Evolutionary conservation across 2,113 vertebrate genomes (phyloP), one percentile per base, ranked within the genome.

Genomic region (Ciconia maguari): DNA sequence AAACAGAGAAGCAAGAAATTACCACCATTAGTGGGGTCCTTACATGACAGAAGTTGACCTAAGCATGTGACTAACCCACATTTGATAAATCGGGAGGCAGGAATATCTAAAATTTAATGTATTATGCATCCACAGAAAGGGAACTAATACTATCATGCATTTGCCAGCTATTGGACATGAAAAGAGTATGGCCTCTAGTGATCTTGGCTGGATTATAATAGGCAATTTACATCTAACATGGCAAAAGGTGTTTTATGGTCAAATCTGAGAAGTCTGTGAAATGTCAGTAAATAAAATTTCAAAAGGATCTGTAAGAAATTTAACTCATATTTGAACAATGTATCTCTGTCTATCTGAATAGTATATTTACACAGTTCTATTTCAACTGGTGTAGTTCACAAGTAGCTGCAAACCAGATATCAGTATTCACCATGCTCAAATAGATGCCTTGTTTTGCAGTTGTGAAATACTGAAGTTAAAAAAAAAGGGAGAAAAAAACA

Each of bases 401-500:
- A 86, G 38, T 78, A 83, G n/a, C 64, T 93, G 16, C n/a, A 74
- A 94, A 88, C 36, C 78, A 86, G 66, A 93, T 81, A 55, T 81
- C 85, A 66, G 36, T 75, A 94, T 92, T 86, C 86, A 58, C 46
- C 26, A 55, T 38, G 16, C 41, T 91, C 36, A 95, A 30, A 90
- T 55, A 52, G 12, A 86, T 83, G 58, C 5, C 18, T 80, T 86
- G 24, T 66, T 95, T 93, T 90, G 22, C 20, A 83, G n/a, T 66
- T 86, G 70, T 66, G 62, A 95, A 96, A 74, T 77, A 92, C 0
- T 66, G 62, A 82, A 48, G 32, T 46, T 10, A 9, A 51, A 77
- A 86, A 72, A 57, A 64, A 58, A 0, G 2, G 2, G 3, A 0
- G 0, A 3, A 49, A 49, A 75, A 86, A 71, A 36, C 54, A 49